Percentiles rank a stretch among this genome's conserved stretches.
Conservation (phyloP, 2,113 vertebrate genomes). For the Promerops cafer region DNA sequence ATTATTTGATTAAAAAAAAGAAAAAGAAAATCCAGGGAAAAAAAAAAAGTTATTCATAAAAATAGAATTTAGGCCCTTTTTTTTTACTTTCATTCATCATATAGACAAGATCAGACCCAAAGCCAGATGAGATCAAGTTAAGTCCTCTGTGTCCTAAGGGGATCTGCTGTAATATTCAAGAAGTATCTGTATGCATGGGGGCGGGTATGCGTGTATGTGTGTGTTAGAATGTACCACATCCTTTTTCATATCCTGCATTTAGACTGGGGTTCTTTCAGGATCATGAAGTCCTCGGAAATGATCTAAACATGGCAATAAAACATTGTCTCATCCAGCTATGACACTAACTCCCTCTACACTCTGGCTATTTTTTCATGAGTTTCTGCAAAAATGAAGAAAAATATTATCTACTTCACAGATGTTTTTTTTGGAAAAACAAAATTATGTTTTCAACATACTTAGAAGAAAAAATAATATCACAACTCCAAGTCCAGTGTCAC, state of each 20-base stretch:
- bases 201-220: fast-evolving
- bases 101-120: background rate
- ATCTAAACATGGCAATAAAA: background rate
- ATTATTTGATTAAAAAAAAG: background rate
- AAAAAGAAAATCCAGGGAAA: background rate
- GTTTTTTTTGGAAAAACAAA: background rate
- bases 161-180: background rate
- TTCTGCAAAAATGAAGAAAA: background rate
- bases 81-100: background rate
- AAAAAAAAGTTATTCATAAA: background rate
- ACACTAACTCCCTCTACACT: background rate
- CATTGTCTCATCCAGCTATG: background rate
- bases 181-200: background rate
- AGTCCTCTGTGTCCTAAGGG: background rate
- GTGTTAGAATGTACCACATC: background rate
- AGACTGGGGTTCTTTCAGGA: background rate
- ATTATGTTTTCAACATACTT: background rate
- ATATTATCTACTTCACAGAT: background rate
- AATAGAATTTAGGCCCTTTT: fast-evolving
- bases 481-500: background rate
- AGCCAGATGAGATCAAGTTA: background rate
- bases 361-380: background rate
- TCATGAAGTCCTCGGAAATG: background rate
- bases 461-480: background rate
- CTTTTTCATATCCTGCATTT: background rate